A percentile compares a stretch with the other conserved stretches of the same genome.
These are phyloP conservation scores for Chloromyia formosa DNA, from an alignment of 2,888 invertebrate species.

Conservation along the genomic window DNA sequence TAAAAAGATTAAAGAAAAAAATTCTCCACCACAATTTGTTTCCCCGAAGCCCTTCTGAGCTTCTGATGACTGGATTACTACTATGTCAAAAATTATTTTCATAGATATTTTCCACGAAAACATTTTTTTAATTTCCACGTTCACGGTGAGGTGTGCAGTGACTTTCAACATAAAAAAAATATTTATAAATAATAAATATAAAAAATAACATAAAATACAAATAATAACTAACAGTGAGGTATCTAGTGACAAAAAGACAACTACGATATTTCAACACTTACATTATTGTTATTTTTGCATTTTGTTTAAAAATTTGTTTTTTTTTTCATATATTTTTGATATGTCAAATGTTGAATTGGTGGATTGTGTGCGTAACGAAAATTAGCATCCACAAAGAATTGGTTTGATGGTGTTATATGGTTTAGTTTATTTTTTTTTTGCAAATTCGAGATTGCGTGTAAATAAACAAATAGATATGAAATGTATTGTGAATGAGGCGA, in stretches of 20 bases:
- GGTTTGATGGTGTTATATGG: not conserved
- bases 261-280: slow-evolving; percentile 34
- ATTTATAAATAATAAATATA: no score
- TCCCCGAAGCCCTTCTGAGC: no score
- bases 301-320: slow-evolving; percentile 20
- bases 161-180: no score
- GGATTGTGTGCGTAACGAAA: slow-evolving; percentile 36
- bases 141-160: no score
- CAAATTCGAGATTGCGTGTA: slow-evolving; percentile 39
- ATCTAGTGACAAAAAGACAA: slow-evolving; percentile 32
- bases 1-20: no score
- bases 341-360: not conserved
- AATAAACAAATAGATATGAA: slow-evolving; percentile 11
- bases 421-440: slow-evolving; percentile 22
- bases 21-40: no score
- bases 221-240: not conserved
- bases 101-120: no score
- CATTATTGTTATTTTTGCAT: slow-evolving; percentile 36
- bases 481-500: slow-evolving; percentile 11
- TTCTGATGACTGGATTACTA: no score
- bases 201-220: no score
- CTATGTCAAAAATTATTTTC: no score
- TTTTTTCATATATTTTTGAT: not conserved
- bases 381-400: slow-evolving; percentile 33
- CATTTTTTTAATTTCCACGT: no score